Evolutionary conservation across 2,113 vertebrate species (phyloP).

Genomic region (Hymenochirus boettgeri): DNA sequence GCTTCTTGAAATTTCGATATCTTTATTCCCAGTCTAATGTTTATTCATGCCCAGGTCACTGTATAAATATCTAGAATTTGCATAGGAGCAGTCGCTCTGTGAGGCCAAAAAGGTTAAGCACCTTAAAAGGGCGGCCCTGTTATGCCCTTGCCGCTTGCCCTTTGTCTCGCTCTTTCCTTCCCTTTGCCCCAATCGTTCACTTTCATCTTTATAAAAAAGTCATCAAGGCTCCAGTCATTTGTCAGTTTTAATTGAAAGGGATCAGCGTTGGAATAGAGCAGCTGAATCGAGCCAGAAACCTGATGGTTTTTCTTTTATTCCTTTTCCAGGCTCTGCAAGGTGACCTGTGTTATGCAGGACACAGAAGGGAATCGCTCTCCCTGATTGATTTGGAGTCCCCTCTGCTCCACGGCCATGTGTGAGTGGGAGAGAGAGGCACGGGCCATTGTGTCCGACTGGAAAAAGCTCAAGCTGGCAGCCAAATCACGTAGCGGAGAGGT

Average conservation of each 20-base stretch:
- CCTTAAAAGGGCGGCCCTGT: no score
- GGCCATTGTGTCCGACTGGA: neutral
- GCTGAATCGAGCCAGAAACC: slow-evolving; percentile 13
- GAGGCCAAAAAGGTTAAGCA: no score
- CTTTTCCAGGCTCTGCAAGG: neutral
- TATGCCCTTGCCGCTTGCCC: neutral
- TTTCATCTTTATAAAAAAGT: slow-evolving; percentile 13
- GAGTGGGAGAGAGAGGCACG: neutral
- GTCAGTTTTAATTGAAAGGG: slow-evolving; percentile 33
- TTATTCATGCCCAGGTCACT: no score
- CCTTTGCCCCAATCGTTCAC: neutral
- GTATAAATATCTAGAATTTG: no score
- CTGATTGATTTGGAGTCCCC: slow-evolving; percentile 19
- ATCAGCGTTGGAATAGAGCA: slow-evolving; percentile 5
- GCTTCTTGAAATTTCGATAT: neutral
- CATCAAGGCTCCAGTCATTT: slow-evolving; percentile 28
- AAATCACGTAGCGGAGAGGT: neutral
- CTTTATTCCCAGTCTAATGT: no score
- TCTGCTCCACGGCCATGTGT: neutral
- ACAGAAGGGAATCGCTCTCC: neutral
- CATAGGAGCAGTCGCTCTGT: no score
- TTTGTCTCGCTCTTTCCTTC: neutral
- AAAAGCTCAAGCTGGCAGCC: neutral
- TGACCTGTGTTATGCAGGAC: slow-evolving; percentile 9
- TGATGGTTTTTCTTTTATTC: neutral